Evolutionary conservation across 2,113 vertebrate genomes (phyloP).

Genomic region (Microcebus jonahi): DNA sequence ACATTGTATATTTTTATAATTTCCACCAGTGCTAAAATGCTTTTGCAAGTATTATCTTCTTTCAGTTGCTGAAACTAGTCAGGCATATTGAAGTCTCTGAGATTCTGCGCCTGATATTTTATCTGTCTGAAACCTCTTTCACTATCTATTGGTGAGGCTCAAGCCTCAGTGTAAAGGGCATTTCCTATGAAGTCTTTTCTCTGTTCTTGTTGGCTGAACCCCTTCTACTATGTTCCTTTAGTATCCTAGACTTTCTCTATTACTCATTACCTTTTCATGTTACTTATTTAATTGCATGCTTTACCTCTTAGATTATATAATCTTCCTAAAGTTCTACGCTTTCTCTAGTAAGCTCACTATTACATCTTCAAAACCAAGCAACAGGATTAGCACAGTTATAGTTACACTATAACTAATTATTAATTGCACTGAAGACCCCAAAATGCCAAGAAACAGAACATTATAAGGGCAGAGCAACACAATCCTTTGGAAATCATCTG

Average conservation of each 20-base stretch:
- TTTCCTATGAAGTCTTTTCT: neutral
- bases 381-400: neutral
- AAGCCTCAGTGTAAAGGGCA: neutral
- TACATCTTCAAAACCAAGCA: neutral
- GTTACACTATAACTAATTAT: neutral
- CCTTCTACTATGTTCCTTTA: neutral
- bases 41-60: neutral
- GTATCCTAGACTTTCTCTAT: neutral
- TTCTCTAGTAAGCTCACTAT: neutral
- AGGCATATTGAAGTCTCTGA: neutral
- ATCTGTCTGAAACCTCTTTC: neutral
- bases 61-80: neutral
- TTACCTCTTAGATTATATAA: neutral
- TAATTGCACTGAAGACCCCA: neutral
- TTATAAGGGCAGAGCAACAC: neutral
- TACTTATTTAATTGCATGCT: neutral
- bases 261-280: neutral
- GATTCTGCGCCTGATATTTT: neutral
- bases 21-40: neutral
- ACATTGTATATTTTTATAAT: neutral
- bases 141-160: neutral
- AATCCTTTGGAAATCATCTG: neutral
- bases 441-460: neutral
- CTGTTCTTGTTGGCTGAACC: neutral
- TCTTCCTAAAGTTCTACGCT: neutral